Evolutionary conservation across 2,113 vertebrate genomes (phyloP).

Genomic region (Scolopax mira): DNA sequence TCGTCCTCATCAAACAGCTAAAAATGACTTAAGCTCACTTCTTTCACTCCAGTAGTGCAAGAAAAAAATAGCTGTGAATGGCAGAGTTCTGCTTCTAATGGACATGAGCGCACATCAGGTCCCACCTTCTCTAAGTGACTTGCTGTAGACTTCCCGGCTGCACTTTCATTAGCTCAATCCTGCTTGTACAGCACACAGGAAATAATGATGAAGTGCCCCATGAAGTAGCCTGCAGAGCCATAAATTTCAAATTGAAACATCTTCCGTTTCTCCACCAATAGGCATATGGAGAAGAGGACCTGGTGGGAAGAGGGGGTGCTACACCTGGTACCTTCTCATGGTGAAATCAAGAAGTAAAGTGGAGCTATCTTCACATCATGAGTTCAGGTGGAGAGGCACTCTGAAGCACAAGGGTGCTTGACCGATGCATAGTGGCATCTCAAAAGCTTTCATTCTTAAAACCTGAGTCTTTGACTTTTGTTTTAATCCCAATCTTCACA

Average conservation of each 20-base stretch:
- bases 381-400: slow-evolving; percentile 12
- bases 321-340: not conserved
- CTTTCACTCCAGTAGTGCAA: not conserved
- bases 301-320: not conserved
- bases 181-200: slow-evolving; percentile 35
- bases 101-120: not conserved
- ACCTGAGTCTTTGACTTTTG: not conserved
- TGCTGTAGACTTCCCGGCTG: not conserved
- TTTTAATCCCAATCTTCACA: not conserved
- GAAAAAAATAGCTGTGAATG: not conserved
- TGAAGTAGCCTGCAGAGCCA: not conserved
- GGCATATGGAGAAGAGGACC: not conserved
- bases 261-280: not conserved
- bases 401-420: not conserved
- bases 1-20: not conserved
- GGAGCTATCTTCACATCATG: not conserved
- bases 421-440: not conserved
- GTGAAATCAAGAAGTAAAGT: not conserved
- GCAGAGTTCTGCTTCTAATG: slow-evolving; percentile 1
- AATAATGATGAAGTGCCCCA: slow-evolving; percentile 12
- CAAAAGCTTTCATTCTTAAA: not conserved
- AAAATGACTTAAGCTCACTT: not conserved
- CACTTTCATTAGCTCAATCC: slow-evolving; percentile 18
- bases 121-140: not conserved
- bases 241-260: slow-evolving; percentile 15